Base-by-base conservation (phyloP, 2,797 vertebrate genomes). In the Petrocephalus sullivani region DNA sequence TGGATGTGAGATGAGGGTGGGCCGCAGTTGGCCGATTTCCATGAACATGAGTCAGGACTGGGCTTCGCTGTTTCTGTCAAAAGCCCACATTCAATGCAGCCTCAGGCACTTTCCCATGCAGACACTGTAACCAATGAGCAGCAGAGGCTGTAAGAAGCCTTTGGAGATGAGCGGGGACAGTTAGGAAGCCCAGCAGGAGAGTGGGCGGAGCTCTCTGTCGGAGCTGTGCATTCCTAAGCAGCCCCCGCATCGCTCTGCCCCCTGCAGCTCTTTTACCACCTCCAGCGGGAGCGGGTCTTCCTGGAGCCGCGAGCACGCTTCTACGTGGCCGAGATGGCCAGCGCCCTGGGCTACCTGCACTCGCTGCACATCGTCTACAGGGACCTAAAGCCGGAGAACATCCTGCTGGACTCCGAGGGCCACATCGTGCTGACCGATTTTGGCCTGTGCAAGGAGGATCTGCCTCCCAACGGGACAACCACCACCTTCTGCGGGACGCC, bases 401-500 rank as follows among this genome's bases (percentile, higher is more conserved):
- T 97, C 92, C 91, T 97, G 89, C 95, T 98, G 0, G 97, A 97
- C 91, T 96, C 95, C 0, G 96, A 96, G 90, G 97, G 97, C 19
- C 97, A 98, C 91, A 97, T 97, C 87, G 95, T 97, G 89, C 93
- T 98, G 87, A 97, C 95, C 23, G 96, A 97, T 91, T 97, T 97
- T 5, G 97, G 97, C 83, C 96, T 97, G 88, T 98, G 97, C 94
- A 97, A 98, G 91, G 97, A 97, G 90, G 97, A 96, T 88, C 94
- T 97, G 19, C 96, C 97, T 83, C 93, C 96, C 41, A 97, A 97
- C 0, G 96, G 95, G 90, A 96, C 97, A 0, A 99, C 97, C 23
- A 96, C 96, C 89, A 99, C 98, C 7, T 98, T 99, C 93, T 99
- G 98, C 0, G 98, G 98, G 91, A 99, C 98, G 0, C 98, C 98